Base-by-base conservation (phyloP, 2,888 invertebrate species). In the Sclerodermus sp. region DNA sequence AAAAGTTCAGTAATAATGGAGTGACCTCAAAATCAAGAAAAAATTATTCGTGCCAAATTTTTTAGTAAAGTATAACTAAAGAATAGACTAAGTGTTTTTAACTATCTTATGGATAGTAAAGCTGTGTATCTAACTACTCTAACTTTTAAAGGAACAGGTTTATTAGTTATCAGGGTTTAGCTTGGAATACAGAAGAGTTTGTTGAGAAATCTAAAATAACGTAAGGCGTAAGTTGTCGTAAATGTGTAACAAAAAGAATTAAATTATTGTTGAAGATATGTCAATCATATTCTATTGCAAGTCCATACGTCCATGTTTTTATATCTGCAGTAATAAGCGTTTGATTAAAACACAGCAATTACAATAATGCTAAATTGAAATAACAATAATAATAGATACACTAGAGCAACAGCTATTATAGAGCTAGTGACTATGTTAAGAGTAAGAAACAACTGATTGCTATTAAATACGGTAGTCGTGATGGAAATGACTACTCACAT, bases 281-380 rank as follows among this genome's bases (percentile, higher is more conserved):
- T 66, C 55, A 60, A 65, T 64, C 57, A 56, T 62, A 60, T 61
- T 67, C 55, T 55, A 56, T 59, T 40, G 55, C 47, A 29, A 55
- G 57, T 54, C 53, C 55, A 66, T 67, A 66, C 69, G 69, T 69
- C 69, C 69, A 69, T 47, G 57, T 61, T 62, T 69, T 66, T 70
- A 63, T 59, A 55, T 62, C 50, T 43, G 47, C 49, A 37, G 37
- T 59, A 53, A 49, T 47, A 54, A 47, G 46, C 37, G 40, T 49
- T 5, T 36, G 42, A 45, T 40, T 49, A 53, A n/a, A n/a, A n/a
- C n/a, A 51, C 45, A 40, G 45, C 40, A 45, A 37, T 15, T 31
- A 34, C 13, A 13, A 23, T 23, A 23, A 23, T 23, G 23, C 23
- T 23, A 23, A 34, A 44, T 54, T 51, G 47, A 40, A 12, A 34